These are phyloP conservation scores for Meleagris gallopavo DNA, from an alignment of 2,113 vertebrate species.

Conservation along the genomic window DNA sequence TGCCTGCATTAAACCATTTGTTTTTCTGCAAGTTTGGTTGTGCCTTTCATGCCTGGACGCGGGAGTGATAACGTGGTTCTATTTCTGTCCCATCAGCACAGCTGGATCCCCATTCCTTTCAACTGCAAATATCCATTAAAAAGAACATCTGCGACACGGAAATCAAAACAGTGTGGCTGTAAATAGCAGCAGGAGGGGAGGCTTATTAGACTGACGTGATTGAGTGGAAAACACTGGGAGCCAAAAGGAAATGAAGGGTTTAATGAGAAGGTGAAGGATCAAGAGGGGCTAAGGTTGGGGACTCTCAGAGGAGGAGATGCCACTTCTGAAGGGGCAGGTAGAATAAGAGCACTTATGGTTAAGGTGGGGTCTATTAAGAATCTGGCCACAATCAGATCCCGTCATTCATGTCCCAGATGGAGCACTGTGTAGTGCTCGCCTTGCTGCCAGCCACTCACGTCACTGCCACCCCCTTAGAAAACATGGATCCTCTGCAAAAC, in stretches of 20 bases:
- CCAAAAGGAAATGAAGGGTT: not conserved
- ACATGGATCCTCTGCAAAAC: not conserved
- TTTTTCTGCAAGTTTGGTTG: not conserved
- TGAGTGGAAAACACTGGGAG: not conserved
- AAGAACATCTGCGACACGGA: not conserved
- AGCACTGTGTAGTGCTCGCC: not conserved
- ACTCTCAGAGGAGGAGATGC: not conserved
- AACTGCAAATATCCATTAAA: constrained; percentile 15
- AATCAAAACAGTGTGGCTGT: not conserved
- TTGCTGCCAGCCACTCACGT: not conserved
- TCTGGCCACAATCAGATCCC: not conserved
- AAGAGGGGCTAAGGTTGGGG: not conserved
- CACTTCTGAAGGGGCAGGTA: not conserved
- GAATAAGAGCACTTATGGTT: not conserved
- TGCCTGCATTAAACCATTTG: not conserved
- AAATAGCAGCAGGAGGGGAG: constrained; percentile 12
- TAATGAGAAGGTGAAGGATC: not conserved
- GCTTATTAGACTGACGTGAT: not conserved
- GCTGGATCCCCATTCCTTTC: constrained; percentile 10
- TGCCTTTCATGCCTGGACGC: constrained; percentile 46
- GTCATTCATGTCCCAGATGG: not conserved
- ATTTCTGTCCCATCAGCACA: constrained; percentile 43
- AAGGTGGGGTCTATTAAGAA: not conserved
- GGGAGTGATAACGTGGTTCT: not conserved
- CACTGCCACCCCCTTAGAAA: not conserved